Percentiles rank a stretch among this genome's conserved stretches.
phyloP scores from a whole-genome alignment of 1,140 invertebrate species.

The Arion vulgaris region DNA sequence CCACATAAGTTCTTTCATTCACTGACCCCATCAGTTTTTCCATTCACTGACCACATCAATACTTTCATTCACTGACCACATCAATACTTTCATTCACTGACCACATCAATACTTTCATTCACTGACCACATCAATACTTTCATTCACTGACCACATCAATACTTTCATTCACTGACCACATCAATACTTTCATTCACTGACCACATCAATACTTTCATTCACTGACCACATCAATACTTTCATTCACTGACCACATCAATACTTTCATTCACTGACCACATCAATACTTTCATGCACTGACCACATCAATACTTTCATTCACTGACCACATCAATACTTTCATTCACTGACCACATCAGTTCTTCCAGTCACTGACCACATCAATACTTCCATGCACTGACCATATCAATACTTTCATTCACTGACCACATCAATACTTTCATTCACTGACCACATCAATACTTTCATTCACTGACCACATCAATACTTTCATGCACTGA shows the following conservation, averaged over 20 bases:
- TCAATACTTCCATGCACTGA: background rate
- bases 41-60: too few species aligned
- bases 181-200: conserved; percentile 61
- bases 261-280: background rate
- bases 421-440: background rate
- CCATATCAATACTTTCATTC: background rate
- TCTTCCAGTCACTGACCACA: too few species aligned
- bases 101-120: background rate
- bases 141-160: background rate
- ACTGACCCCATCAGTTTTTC: too few species aligned
- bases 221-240: background rate
- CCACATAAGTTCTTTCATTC: background rate
- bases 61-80: too few species aligned
- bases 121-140: background rate
- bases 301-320: too few species aligned
- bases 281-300: background rate
- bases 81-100: background rate
- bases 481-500: conserved; percentile 60
- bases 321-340: background rate
- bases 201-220: conserved; percentile 78
- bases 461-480: background rate
- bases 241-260: conserved; percentile 82
- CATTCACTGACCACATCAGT: background rate
- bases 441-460: conserved; percentile 78
- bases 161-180: background rate